These are phyloP conservation scores for Galleria mellonella DNA, from an alignment of 1,140 invertebrate genomes.

Conservation along the genomic window DNA sequence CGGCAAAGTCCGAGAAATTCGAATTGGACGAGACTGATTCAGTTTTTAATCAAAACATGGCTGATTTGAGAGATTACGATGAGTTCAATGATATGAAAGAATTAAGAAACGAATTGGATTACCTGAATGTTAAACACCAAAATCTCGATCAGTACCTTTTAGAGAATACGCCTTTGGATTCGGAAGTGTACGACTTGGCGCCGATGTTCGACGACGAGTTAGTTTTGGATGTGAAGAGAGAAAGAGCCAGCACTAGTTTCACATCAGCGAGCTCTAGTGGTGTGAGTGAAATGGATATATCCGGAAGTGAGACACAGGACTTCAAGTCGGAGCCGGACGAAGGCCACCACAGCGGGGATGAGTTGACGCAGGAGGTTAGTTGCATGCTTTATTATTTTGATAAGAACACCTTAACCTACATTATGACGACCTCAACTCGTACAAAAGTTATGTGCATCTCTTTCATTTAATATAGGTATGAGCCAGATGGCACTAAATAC, in stretches of 20 bases:
- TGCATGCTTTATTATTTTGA: background rate
- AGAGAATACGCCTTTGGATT: conserved; percentile 62
- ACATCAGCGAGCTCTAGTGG: conserved; percentile 68
- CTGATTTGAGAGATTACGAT: conserved; percentile 62
- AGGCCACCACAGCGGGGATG: conserved; percentile 61
- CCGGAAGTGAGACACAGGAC: conserved; percentile 32
- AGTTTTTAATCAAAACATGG: conserved; percentile 63
- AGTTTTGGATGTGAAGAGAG: conserved; percentile 57
- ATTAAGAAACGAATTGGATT: conserved; percentile 47
- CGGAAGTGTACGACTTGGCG: conserved; percentile 52
- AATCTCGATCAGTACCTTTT: conserved; percentile 62
- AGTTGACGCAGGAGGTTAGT: conserved; percentile 71
- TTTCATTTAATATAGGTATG: background rate
- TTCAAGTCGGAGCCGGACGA: conserved; percentile 66
- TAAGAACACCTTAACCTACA: background rate
- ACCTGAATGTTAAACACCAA: conserved; percentile 53
- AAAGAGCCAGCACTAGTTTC: conserved; percentile 68
- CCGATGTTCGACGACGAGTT: conserved; percentile 61
- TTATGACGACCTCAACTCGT: background rate
- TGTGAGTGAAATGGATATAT: conserved; percentile 61
- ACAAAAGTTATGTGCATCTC: background rate
- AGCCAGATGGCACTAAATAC: background rate
- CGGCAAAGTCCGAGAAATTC: conserved; percentile 41
- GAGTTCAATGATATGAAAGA: conserved; percentile 61
- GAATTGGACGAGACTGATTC: conserved; percentile 47